Percentiles rank a stretch among this genome's conserved stretches.
Conservation (phyloP, 2,888 invertebrate species). For the Helicoverpa assulta region DNA sequence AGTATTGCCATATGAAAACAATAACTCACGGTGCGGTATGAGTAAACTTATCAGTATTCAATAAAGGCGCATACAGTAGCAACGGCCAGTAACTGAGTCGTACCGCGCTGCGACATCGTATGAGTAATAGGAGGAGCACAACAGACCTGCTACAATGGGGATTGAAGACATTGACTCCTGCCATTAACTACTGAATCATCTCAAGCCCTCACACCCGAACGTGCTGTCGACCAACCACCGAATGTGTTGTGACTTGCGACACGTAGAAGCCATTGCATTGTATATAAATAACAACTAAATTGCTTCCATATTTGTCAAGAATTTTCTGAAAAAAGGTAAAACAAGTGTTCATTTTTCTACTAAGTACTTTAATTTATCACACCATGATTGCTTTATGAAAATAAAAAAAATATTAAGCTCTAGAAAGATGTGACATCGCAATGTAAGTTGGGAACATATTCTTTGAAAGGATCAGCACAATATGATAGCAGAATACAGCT, state of each 20-base stretch:
- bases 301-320: background rate
- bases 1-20: slow-evolving; percentile 68
- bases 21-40: slow-evolving; percentile 67
- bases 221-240: slow-evolving; percentile 31
- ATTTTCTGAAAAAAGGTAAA: slow-evolving; percentile 5
- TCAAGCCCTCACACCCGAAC: slow-evolving; percentile 32
- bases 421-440: no score
- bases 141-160: slow-evolving; percentile 70
- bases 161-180: slow-evolving; percentile 69
- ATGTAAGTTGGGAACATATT: no score
- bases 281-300: slow-evolving; percentile 6
- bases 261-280: slow-evolving; percentile 27
- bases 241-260: slow-evolving; percentile 53
- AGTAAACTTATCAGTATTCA: slow-evolving; percentile 83
- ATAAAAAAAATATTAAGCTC: no score
- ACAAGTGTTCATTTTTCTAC: background rate
- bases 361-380: background rate
- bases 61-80: slow-evolving; percentile 74
- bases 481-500: no score
- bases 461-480: no score
- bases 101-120: slow-evolving; percentile 77
- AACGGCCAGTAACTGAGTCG: slow-evolving; percentile 67
- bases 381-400: background rate
- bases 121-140: slow-evolving; percentile 76
- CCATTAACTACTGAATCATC: slow-evolving; percentile 48